phyloP scores from a whole-genome alignment of 2,888 invertebrate genomes.

The Galerucella calmariensis region DNA sequence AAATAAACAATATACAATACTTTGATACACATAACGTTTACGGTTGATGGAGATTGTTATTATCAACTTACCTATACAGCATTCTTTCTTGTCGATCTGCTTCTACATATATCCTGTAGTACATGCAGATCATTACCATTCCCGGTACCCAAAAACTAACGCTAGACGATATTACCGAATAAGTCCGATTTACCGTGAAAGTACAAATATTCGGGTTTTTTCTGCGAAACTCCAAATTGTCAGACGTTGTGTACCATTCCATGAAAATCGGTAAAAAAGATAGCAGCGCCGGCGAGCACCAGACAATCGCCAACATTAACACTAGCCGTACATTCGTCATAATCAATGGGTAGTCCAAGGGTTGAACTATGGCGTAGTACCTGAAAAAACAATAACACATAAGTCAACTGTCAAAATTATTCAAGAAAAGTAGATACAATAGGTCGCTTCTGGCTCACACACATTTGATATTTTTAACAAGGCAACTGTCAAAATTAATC shows the following conservation, averaged over 20 bases:
- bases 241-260: conserved; percentile 92
- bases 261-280: conserved; percentile 95
- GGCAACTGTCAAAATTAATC: no score
- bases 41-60: no score
- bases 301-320: conserved; percentile 87
- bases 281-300: conserved; percentile 91
- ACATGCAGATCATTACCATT: conserved; percentile 92
- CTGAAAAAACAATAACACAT: conserved; percentile 30
- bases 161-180: conserved; percentile 88
- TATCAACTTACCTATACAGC: conserved; percentile 77
- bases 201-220: conserved; percentile 79
- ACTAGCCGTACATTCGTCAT: conserved; percentile 87
- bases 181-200: conserved; percentile 87
- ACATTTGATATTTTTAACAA: no score
- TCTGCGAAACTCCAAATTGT: conserved; percentile 77
- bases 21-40: no score
- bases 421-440: no score
- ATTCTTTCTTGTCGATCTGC: conserved; percentile 87
- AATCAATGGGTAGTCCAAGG: conserved; percentile 90
- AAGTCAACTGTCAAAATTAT: conserved; percentile 5
- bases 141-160: conserved; percentile 95
- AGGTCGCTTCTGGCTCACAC: no score
- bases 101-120: conserved; percentile 87
- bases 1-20: no score
- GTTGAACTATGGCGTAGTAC: conserved; percentile 93